Percentiles rank a stretch among this genome's conserved stretches.
These are phyloP conservation scores for Stomatorhinus walkeri DNA, from an alignment of 2,797 vertebrate species.

Conservation along the genomic window DNA sequence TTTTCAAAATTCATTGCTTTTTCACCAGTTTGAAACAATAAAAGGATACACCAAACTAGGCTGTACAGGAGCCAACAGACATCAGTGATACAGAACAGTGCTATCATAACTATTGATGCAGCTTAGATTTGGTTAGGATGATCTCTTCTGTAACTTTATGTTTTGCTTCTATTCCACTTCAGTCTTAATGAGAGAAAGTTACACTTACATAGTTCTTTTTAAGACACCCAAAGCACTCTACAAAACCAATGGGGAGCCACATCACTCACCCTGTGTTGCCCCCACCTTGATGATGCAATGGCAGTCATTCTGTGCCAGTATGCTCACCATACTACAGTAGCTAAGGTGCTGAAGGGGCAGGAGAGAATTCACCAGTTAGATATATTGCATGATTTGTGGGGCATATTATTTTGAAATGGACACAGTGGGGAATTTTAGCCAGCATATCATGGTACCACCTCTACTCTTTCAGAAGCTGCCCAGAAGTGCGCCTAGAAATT, in stretches of 20 bases:
- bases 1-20: background rate
- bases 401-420: background rate
- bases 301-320: background rate
- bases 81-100: background rate
- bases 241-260: background rate
- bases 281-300: background rate
- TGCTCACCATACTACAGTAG: background rate
- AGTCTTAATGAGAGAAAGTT: background rate
- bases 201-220: background rate
- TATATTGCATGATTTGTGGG: background rate
- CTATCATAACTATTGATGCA: background rate
- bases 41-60: background rate
- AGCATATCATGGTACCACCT: background rate
- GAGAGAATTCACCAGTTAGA: background rate
- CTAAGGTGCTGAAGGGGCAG: background rate
- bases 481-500: too few relatives aligned
- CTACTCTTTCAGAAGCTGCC: background rate
- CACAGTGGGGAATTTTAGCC: background rate
- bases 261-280: background rate
- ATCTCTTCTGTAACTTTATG: background rate
- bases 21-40: background rate
- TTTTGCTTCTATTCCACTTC: background rate
- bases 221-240: background rate
- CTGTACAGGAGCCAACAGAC: background rate
- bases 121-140: background rate